Base-by-base conservation (phyloP, 1,140 invertebrate genomes). In the Apis cerana region DNA sequence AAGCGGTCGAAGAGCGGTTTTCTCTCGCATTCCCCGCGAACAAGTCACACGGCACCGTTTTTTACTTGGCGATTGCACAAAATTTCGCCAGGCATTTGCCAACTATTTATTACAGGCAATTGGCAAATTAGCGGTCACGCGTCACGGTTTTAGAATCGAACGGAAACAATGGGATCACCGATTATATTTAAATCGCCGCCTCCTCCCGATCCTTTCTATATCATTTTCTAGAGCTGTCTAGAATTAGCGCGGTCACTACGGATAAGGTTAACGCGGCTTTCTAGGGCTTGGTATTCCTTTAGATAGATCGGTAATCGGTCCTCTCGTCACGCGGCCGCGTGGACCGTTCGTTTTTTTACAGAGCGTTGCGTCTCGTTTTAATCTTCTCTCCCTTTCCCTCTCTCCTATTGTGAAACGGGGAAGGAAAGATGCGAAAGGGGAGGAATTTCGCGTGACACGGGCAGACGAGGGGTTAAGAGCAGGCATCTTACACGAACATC, bases 391-490 rank as follows among this genome's bases (percentile, higher is more conserved):
- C 2, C 11, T 52, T 0, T 12, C 15, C 5, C 12, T 13, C 50
- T 52, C 10, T 1, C 13, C 15, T 15, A 15, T 15, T 0, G 33
- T 43, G 33, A 43, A 54, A 15, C 10, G 10, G 50, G 50, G 54
- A 56, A 19, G 15, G 33, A 43, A 43, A 7, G 33, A 43, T 43
- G 33, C 33, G 3, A 43, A 43, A 2, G 17, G 3, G 4, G 75
- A 80, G 69, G 84, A 77, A 87, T 61, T 58, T 87, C 71, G 27
- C 79, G 52, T 77, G 65, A 88, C 80, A 64, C 75, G 67, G 74
- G 77, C 86, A 86, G 86, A 88, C 82, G 84, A 88, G 88, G 87
- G 88, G 88, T 89, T 85, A 89, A 91, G 89, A 89, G 85, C 76
- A 72, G 13, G 68, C 74, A 87, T 88, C 89, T 91, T 89, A 91